A percentile compares a stretch with the other conserved stretches of the same genome.
Conservation (phyloP, 2,797 vertebrate species). For the Eulemur rubriventer region DNA sequence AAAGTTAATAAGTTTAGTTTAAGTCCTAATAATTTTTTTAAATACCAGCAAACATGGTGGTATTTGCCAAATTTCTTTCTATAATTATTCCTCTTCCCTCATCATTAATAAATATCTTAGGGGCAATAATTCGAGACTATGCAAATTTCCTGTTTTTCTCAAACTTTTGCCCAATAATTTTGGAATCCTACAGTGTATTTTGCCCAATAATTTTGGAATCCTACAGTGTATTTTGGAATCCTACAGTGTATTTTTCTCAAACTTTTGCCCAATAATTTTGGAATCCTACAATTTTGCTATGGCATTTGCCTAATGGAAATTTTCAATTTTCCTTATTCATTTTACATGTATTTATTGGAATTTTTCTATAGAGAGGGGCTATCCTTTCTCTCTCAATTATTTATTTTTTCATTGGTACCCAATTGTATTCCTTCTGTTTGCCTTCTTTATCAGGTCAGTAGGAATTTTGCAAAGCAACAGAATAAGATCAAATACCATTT, state of each 20-base stretch:
- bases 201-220: neutral
- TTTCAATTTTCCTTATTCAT: neutral
- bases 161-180: neutral
- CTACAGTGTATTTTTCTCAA: neutral
- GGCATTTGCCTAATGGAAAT: neutral
- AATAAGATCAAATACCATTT: neutral
- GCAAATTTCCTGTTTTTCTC: neutral
- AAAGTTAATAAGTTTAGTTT: neutral
- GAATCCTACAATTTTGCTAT: neutral
- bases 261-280: neutral
- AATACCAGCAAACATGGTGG: neutral
- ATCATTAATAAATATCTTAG: neutral
- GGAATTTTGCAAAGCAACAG: conserved; percentile 7
- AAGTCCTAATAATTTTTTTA: neutral
- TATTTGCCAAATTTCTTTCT: neutral
- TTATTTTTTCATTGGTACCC: neutral
- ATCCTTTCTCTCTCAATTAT: neutral
- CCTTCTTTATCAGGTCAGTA: neutral
- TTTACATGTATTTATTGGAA: neutral
- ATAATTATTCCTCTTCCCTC: neutral
- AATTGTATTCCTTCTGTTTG: neutral
- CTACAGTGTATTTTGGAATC: neutral
- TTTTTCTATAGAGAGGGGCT: neutral
- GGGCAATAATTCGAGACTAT: neutral
- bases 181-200: neutral